A percentile compares a stretch with the other conserved stretches of the same genome.
These are phyloP conservation scores for Hemichromis elongatus DNA, from an alignment of 2,113 vertebrate genomes.

Conservation along the genomic window DNA sequence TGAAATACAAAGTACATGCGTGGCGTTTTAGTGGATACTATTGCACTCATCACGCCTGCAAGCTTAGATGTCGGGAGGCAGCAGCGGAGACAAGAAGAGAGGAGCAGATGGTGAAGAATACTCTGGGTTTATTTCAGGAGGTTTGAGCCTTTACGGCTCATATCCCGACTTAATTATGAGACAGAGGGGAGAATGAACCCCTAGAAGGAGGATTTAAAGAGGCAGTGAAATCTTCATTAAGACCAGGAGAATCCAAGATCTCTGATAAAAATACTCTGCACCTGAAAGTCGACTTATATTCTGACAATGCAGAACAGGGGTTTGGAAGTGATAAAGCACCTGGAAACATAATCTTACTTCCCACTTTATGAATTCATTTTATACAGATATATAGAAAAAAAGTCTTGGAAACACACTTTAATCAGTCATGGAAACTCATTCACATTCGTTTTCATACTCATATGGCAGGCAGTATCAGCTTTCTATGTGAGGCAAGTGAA, in stretches of 20 bases:
- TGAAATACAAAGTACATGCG: background rate
- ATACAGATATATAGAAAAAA: background rate
- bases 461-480: background rate
- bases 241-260: conserved; percentile 3
- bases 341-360: background rate
- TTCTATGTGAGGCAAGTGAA: background rate
- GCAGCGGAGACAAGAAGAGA: background rate
- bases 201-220: conserved; percentile 52
- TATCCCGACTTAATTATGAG: conserved; percentile 68
- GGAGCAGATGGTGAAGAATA: conserved; percentile 66
- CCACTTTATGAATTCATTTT: background rate
- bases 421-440: background rate
- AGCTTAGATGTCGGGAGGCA: background rate
- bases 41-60: background rate
- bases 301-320: background rate
- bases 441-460: background rate
- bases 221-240: conserved; percentile 52
- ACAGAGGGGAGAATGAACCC: conserved; percentile 49
- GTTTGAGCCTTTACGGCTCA: conserved; percentile 63
- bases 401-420: background rate
- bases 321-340: conserved; percentile 3
- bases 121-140: conserved; percentile 59
- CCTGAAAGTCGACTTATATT: conserved; percentile 4
- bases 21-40: background rate
- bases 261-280: conserved; percentile 11